phyloP scores from a whole-genome alignment of 2,888 invertebrate genomes.

The Herminia tarsipennalis region DNA sequence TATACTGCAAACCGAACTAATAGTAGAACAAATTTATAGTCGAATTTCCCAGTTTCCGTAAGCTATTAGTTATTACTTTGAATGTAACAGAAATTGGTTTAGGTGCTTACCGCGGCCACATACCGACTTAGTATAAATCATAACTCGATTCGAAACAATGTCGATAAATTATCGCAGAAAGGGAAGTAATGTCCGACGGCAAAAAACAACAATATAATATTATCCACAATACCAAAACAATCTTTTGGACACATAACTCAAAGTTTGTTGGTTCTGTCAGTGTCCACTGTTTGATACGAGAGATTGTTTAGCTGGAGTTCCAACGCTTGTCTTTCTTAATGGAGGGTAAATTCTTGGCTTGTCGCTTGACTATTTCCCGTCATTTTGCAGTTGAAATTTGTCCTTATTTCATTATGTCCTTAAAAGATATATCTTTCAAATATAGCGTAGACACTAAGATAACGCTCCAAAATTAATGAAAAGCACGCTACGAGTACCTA shows the following conservation, averaged over 20 bases:
- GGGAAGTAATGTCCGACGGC: constrained; percentile 54
- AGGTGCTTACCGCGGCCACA: constrained; percentile 37
- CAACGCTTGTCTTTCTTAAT: too few species aligned
- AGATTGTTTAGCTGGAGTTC: too few species aligned
- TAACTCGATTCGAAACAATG: constrained; percentile 58
- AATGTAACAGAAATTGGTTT: constrained; percentile 48
- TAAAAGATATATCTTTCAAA: too few species aligned
- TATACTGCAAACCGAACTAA: constrained; percentile 16
- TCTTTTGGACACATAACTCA: constrained; percentile 12
- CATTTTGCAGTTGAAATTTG: too few species aligned
- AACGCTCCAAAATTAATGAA: too few species aligned
- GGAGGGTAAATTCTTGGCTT: too few species aligned
- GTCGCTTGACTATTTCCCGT: too few species aligned
- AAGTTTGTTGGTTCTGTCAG: constrained; percentile 8
- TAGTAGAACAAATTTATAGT: constrained; percentile 21
- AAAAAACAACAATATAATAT: constrained; percentile 48
- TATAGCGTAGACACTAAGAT: too few species aligned
- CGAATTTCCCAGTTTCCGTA: constrained; percentile 13
- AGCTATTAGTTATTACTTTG: constrained; percentile 26
- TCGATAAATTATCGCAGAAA: constrained; percentile 60
- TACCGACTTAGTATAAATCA: constrained; percentile 61
- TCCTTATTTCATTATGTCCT: too few species aligned
- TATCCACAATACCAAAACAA: too few species aligned
- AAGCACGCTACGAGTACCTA: too few species aligned
- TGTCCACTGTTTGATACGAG: constrained; percentile 1